Evolutionary conservation across 1,140 invertebrate species (phyloP).

Genomic region (Ladona fulva): DNA sequence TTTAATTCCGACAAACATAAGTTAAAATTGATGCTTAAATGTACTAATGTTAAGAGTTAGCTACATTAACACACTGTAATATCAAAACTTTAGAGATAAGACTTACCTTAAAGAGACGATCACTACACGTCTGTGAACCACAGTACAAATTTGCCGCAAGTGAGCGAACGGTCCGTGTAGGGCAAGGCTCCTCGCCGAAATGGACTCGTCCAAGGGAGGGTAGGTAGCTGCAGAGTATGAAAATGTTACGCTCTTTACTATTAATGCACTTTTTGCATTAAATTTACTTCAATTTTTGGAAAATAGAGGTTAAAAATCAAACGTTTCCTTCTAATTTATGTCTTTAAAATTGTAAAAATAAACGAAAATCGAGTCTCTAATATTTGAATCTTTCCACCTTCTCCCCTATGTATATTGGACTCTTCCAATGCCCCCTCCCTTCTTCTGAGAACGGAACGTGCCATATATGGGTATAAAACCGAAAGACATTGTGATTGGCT

Average conservation of each 20-base stretch:
- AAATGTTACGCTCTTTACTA: too few relatives aligned
- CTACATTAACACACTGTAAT: not conserved
- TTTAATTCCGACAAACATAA: not conserved
- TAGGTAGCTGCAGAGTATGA: not conserved
- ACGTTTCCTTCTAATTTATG: too few relatives aligned
- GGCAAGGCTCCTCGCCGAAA: conserved; percentile 24
- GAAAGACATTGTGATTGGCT: not conserved
- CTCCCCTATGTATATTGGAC: not conserved
- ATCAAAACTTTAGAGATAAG: not conserved
- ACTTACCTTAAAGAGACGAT: conserved; percentile 6
- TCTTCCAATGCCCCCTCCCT: not conserved
- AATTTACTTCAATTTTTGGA: too few relatives aligned
- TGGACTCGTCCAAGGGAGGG: conserved; percentile 35
- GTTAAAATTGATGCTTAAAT: conserved; percentile 25
- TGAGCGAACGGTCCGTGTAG: conserved; percentile 11
- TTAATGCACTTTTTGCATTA: too few relatives aligned
- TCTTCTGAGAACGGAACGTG: conserved; percentile 2
- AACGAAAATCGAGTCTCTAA: not conserved
- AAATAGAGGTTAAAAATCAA: too few relatives aligned
- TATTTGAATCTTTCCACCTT: not conserved
- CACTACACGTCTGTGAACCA: not conserved
- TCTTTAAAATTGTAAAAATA: not conserved
- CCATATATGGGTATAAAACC: conserved; percentile 9
- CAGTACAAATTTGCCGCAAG: conserved; percentile 17
- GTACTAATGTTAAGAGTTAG: conserved; percentile 13